Percentiles rank a stretch among this genome's conserved stretches.
Conservation (phyloP, 2,113 vertebrate genomes). For the Percina caprodes region DNA sequence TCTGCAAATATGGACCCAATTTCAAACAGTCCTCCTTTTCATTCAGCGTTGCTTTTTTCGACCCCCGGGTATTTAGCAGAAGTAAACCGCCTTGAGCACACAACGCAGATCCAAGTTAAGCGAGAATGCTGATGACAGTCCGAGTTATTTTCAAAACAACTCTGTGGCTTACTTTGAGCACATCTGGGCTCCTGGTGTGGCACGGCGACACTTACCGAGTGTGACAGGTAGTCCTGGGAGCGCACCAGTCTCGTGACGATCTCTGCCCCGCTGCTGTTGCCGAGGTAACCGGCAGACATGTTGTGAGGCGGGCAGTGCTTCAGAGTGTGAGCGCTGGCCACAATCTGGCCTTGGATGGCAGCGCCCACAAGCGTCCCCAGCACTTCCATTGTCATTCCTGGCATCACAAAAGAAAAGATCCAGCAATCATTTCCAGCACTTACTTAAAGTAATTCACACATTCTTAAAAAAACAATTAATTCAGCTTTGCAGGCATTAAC, state of each 20-base stretch:
- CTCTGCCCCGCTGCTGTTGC: constrained; percentile 78
- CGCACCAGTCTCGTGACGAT: constrained; percentile 72
- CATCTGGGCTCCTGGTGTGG: constrained; percentile 49
- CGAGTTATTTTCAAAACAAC: constrained; percentile 47
- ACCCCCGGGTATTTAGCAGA: constrained; percentile 18
- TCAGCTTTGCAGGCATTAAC: neutral
- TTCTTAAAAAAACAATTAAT: constrained; percentile 8
- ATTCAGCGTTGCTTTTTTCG: constrained; percentile 23
- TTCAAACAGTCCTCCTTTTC: constrained; percentile 61
- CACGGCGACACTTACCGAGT: constrained; percentile 79
- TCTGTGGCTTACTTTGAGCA: constrained; percentile 46
- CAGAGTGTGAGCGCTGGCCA: constrained; percentile 89
- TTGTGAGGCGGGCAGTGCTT: constrained; percentile 85
- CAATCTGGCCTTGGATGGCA: constrained; percentile 93
- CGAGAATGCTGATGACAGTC: constrained; percentile 21
- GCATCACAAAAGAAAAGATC: neutral
- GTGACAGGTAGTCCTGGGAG: constrained; percentile 81
- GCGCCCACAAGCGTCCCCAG: constrained; percentile 93
- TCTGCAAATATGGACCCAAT: constrained; percentile 47
- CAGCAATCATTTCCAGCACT: neutral
- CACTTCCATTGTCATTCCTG: constrained; percentile 97
- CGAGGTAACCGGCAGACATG: constrained; percentile 68
- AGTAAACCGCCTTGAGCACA: constrained; percentile 25
- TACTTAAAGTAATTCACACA: neutral
- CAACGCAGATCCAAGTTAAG: constrained; percentile 11